Percentiles rank a stretch among this genome's conserved stretches.
Evolutionary conservation across 1,140 invertebrate species (phyloP).

Genomic region (Drosophila rhopaloa): DNA sequence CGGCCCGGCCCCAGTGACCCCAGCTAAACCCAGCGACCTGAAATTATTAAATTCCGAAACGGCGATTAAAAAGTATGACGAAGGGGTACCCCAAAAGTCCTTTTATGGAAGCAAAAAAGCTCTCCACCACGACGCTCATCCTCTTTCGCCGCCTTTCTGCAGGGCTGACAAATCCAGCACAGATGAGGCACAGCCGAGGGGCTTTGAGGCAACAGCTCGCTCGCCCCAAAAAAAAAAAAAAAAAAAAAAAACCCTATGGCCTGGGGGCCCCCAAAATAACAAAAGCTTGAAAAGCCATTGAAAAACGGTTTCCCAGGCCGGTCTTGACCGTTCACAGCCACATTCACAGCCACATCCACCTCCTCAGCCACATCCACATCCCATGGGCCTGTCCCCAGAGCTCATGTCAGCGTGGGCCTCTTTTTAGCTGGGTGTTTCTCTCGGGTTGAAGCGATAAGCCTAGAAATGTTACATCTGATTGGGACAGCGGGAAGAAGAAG

Average conservation of each 20-base stretch:
- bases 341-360: not conserved
- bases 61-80: constrained; percentile 54
- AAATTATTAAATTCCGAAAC: constrained; percentile 70
- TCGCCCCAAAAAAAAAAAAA: constrained; percentile 2
- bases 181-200: constrained; percentile 10
- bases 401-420: constrained; percentile 14
- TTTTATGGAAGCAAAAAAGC: constrained; percentile 14
- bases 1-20: not conserved
- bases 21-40: constrained; percentile 46
- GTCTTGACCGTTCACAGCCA: constrained; percentile 32
- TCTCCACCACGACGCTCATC: not conserved
- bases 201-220: not conserved
- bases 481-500: not conserved
- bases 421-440: constrained; percentile 1
- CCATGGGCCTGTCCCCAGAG: constrained; percentile 4
- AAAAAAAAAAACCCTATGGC: constrained; percentile 4
- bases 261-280: constrained; percentile 20
- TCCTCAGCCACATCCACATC: not conserved
- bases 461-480: constrained; percentile 65
- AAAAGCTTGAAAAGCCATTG: constrained; percentile 40
- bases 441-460: constrained; percentile 54
- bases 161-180: constrained; percentile 10
- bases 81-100: not conserved
- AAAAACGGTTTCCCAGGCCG: constrained; percentile 33
- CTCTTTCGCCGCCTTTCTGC: not conserved